These are phyloP conservation scores for Lysandra bellargus DNA, from an alignment of 2,888 invertebrate genomes.

Conservation along the genomic window DNA sequence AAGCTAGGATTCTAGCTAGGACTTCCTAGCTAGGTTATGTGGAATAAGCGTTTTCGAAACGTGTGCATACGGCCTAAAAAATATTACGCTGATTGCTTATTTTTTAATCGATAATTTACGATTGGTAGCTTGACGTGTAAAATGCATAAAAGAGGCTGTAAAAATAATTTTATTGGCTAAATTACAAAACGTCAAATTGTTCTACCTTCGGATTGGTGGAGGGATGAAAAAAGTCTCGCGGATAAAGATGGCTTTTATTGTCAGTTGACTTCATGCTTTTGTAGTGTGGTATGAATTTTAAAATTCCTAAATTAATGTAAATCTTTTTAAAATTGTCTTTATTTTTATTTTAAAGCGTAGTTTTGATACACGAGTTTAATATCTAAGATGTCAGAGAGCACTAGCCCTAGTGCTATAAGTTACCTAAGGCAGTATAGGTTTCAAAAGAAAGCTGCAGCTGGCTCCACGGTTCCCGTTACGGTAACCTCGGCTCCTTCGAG, in stretches of 20 bases:
- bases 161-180: conserved; percentile 36
- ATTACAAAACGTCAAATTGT: conserved; percentile 39
- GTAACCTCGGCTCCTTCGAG: conserved; percentile 62
- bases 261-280: conserved; percentile 53
- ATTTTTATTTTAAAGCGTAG: conserved; percentile 43
- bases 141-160: not conserved
- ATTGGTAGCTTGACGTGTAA: not conserved
- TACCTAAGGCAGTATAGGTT: conserved; percentile 85
- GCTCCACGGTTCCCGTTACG: conserved; percentile 58
- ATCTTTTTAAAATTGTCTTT: conserved; percentile 47
- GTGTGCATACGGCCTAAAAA: not conserved
- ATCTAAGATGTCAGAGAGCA: conserved; percentile 66
- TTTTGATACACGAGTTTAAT: conserved; percentile 36
- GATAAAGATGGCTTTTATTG: conserved; percentile 79
- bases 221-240: conserved; percentile 61
- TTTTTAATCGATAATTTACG: conserved; percentile 9
- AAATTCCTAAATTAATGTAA: conserved; percentile 45
- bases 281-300: conserved; percentile 55
- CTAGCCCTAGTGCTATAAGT: conserved; percentile 81
- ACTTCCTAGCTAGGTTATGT: too few relatives aligned
- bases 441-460: conserved; percentile 81
- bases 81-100: not conserved
- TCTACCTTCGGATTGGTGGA: conserved; percentile 50
- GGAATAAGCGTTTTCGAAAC: too few relatives aligned
- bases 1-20: too few relatives aligned